phyloP scores from a whole-genome alignment of 2,888 invertebrate species.

The Clistopyga incitator region DNA sequence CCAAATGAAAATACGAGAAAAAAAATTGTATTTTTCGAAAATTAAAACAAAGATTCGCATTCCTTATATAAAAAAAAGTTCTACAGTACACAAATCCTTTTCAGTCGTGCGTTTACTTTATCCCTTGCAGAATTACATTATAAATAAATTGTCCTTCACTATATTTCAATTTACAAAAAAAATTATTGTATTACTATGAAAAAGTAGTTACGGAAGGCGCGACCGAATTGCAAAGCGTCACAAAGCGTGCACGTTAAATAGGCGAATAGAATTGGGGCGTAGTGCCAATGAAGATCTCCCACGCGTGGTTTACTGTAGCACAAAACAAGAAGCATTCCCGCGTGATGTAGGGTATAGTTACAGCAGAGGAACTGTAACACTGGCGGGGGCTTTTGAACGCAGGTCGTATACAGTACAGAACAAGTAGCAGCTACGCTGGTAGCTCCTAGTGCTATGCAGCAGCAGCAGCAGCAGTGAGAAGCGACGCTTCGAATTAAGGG shows the following conservation, averaged over 20 bases:
- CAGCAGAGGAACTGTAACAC: conserved; percentile 24
- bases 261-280: conserved; percentile 55
- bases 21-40: too few relatives aligned
- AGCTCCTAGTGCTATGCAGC: neutral
- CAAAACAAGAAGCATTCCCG: neutral
- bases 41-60: too few relatives aligned
- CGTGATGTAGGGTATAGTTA: conserved; percentile 43
- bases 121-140: too few relatives aligned
- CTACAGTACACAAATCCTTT: too few relatives aligned
- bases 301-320: conserved; percentile 54
- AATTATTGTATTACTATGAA: neutral
- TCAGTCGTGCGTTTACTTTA: too few relatives aligned
- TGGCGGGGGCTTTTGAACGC: conserved; percentile 54
- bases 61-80: too few relatives aligned
- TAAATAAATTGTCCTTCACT: too few relatives aligned
- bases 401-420: conserved; percentile 16
- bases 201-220: conserved; percentile 41
- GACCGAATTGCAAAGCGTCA: conserved; percentile 44
- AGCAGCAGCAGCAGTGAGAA: conserved; percentile 68
- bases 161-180: too few relatives aligned
- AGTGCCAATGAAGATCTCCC: conserved; percentile 70
- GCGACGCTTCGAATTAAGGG: conserved; percentile 75
- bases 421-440: conserved; percentile 7
- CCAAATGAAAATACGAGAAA: too few relatives aligned
- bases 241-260: conserved; percentile 44